phyloP scores from a whole-genome alignment of 2,888 invertebrate species.

The Monochamus alternatus region DNA sequence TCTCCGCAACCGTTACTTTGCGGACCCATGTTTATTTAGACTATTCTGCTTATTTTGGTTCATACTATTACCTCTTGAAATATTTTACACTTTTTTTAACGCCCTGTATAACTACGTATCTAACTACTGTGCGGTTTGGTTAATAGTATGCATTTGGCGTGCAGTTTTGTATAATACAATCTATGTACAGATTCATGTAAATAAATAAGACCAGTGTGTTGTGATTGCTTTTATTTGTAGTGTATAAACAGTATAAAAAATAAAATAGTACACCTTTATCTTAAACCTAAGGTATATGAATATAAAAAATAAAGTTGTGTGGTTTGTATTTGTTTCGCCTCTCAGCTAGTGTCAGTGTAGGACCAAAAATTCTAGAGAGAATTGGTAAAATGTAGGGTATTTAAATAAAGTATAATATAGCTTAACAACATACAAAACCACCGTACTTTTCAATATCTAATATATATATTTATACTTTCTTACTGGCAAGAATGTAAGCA shows the following conservation, averaged over 20 bases:
- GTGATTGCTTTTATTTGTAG: conserved; percentile 52
- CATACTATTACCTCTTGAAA: too few relatives aligned
- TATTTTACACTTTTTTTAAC: too few relatives aligned
- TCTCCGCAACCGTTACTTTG: too few relatives aligned
- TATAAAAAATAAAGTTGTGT: conserved; percentile 18
- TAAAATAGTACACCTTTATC: conserved; percentile 66
- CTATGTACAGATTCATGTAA: conserved; percentile 30
- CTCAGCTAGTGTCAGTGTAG: not conserved
- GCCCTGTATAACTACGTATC: not conserved
- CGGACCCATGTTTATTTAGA: too few relatives aligned
- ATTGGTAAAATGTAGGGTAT: not conserved
- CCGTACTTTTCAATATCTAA: conserved; percentile 4
- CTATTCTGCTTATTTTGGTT: too few relatives aligned
- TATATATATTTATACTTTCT: conserved; percentile 12
- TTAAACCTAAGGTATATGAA: conserved; percentile 53
- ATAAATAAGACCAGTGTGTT: conserved; percentile 45
- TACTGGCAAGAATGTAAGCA: conserved; percentile 29
- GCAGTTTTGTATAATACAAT: conserved; percentile 28
- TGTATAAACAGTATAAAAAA: conserved; percentile 58
- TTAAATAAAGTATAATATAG: not conserved
- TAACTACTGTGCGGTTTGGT: conserved; percentile 36
- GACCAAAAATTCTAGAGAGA: not conserved
- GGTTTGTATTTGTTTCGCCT: conserved; percentile 9
- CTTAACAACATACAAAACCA: conserved; percentile 20
- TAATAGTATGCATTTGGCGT: conserved; percentile 14